A percentile compares a stretch with the other conserved stretches of the same genome.
phyloP scores from a whole-genome alignment of 1,140 invertebrate genomes.

The Leptopilina clavipes region DNA sequence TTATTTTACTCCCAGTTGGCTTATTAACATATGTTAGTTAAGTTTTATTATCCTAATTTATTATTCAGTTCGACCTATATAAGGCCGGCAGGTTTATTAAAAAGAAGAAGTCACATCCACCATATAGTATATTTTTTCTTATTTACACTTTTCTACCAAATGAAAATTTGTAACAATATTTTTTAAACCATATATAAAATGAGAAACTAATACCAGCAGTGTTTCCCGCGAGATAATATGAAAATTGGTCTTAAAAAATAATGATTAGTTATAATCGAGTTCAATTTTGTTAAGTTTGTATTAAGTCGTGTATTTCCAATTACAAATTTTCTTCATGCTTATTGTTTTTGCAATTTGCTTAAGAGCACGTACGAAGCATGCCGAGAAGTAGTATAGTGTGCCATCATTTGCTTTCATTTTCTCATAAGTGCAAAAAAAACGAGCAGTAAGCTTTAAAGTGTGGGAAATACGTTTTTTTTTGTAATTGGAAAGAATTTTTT shows the following conservation, averaged over 20 bases:
- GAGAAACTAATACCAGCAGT: no score
- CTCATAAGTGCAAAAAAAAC: no score
- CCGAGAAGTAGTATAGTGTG: neutral
- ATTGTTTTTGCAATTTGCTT: neutral
- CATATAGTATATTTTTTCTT: slow-evolving; percentile 31
- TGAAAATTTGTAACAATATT: no score
- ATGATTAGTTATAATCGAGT: no score
- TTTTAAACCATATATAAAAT: no score
- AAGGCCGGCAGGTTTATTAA: slow-evolving; percentile 46
- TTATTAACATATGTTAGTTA: neutral
- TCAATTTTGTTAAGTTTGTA: no score
- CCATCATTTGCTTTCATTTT: no score
- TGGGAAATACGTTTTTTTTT: no score
- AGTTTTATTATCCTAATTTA: neutral
- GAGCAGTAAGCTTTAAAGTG: no score
- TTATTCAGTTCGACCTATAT: neutral
- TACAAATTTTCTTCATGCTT: neutral
- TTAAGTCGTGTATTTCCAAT: neutral
- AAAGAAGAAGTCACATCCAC: slow-evolving; percentile 48
- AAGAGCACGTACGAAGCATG: neutral
- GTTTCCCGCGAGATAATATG: no score
- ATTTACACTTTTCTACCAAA: neutral
- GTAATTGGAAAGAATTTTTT: no score
- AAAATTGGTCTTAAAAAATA: no score
- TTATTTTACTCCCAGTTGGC: neutral